phyloP scores from a whole-genome alignment of 2,113 vertebrate genomes.

The Balaenoptera acutorostrata region DNA sequence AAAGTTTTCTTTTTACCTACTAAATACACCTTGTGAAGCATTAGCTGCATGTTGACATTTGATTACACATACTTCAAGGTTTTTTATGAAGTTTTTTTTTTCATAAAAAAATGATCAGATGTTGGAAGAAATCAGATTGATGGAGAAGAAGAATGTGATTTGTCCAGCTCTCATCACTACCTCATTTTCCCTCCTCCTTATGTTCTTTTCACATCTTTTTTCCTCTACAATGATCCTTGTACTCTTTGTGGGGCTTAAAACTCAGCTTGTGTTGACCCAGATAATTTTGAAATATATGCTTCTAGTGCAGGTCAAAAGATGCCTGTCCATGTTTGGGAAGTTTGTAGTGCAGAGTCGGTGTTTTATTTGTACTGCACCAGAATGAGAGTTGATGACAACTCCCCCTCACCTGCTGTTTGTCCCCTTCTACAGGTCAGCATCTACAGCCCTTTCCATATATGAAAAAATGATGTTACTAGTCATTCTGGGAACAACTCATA shows the following conservation, averaged over 20 bases:
- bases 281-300: conserved; percentile 3
- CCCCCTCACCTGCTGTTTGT: background rate
- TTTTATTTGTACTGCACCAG: background rate
- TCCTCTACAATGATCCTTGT: background rate
- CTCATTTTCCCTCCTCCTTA: background rate
- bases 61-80: background rate
- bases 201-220: background rate
- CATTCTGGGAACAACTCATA: background rate
- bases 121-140: background rate
- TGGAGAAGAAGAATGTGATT: conserved; percentile 6
- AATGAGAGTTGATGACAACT: background rate
- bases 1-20: background rate
- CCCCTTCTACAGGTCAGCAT: background rate
- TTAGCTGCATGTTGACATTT: conserved; percentile 34
- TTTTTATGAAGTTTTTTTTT: background rate
- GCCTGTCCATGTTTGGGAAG: background rate
- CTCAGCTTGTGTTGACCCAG: background rate
- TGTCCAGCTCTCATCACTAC: background rate
- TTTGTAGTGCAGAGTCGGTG: accelerated
- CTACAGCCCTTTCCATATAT: background rate
- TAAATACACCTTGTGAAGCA: background rate
- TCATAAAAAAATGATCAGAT: conserved; percentile 1
- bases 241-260: background rate
- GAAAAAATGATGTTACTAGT: background rate
- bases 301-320: background rate